Percentiles rank a stretch among this genome's conserved stretches.
Evolutionary conservation across 2,113 vertebrate genomes (phyloP).

Genomic region (Varanus salvator): DNA sequence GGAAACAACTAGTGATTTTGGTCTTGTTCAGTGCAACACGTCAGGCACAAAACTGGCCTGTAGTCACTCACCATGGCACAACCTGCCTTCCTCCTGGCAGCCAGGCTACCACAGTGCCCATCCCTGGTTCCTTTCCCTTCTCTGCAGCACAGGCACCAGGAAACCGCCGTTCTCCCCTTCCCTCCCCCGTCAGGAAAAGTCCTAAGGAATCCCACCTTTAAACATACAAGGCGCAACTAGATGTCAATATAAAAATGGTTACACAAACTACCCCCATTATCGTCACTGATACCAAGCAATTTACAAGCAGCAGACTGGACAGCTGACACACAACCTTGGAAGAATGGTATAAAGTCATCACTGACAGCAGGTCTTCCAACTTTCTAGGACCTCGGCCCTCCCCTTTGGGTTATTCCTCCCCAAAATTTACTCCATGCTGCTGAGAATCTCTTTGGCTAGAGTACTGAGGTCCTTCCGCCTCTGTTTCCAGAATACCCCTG

Average conservation of each 20-base stretch:
- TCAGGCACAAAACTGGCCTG: conserved; percentile 78
- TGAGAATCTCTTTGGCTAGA: conserved; percentile 59
- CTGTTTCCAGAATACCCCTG: conserved; percentile 39
- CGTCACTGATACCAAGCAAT: conserved; percentile 65
- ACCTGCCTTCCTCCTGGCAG: conserved; percentile 7
- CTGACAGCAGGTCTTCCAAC: conserved; percentile 40
- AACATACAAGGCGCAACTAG: conserved; percentile 67
- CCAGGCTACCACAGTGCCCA: conserved; percentile 10
- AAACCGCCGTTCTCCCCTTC: conserved; percentile 5
- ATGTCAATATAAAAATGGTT: conserved; percentile 62
- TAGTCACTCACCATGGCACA: conserved; percentile 42
- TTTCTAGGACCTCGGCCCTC: conserved; percentile 44
- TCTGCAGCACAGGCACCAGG: conserved; percentile 8
- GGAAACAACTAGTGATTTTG: conserved; percentile 75
- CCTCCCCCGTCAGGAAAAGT: conserved; percentile 38
- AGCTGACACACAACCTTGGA: conserved; percentile 60
- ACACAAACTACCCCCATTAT: conserved; percentile 69
- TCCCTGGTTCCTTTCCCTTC: neutral
- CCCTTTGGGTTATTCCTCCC: conserved; percentile 25
- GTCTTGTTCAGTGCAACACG: conserved; percentile 87
- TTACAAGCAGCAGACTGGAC: conserved; percentile 70
- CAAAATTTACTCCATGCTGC: conserved; percentile 36
- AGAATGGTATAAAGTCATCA: conserved; percentile 66
- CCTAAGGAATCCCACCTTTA: conserved; percentile 53
- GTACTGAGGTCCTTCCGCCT: conserved; percentile 44